Percentiles rank a stretch among this genome's conserved stretches.
phyloP scores from a whole-genome alignment of 2,113 vertebrate genomes.

The Polypterus bichir region DNA sequence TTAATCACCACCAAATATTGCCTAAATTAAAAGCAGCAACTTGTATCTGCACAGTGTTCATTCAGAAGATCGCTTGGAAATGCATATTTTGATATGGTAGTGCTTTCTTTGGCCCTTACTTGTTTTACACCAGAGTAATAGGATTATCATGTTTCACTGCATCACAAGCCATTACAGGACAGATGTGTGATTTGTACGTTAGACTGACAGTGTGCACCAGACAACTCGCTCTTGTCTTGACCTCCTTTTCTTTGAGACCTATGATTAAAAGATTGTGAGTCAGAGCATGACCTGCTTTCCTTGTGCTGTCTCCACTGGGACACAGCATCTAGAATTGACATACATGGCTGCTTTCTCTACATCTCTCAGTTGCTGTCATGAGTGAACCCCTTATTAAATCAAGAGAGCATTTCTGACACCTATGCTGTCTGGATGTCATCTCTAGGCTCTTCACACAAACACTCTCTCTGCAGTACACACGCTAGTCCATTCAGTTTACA shows the following conservation, averaged over 20 bases:
- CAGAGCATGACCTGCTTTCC: constrained; percentile 12
- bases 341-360: constrained; percentile 11
- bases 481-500: constrained; percentile 12
- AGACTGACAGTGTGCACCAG: constrained; percentile 20
- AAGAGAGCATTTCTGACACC: constrained; percentile 30
- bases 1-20: too few species aligned
- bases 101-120: background rate
- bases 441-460: constrained; percentile 25
- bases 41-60: too few species aligned
- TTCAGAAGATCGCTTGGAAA: background rate
- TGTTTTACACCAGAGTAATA: constrained; percentile 10
- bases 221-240: constrained; percentile 11
- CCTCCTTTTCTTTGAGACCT: constrained; percentile 17
- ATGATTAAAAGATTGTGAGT: constrained; percentile 21
- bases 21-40: too few species aligned
- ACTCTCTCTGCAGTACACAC: constrained; percentile 7
- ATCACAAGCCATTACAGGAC: constrained; percentile 24
- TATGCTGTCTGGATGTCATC: constrained; percentile 21
- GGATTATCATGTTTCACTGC: constrained; percentile 15
- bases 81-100: background rate
- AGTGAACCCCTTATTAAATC: constrained; percentile 23
- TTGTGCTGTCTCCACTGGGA: too few species aligned
- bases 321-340: background rate
- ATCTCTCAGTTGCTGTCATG: constrained; percentile 17
- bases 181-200: constrained; percentile 24